These are phyloP conservation scores for Meghimatium bilineatum DNA, from an alignment of 2,888 invertebrate genomes.

Conservation along the genomic window DNA sequence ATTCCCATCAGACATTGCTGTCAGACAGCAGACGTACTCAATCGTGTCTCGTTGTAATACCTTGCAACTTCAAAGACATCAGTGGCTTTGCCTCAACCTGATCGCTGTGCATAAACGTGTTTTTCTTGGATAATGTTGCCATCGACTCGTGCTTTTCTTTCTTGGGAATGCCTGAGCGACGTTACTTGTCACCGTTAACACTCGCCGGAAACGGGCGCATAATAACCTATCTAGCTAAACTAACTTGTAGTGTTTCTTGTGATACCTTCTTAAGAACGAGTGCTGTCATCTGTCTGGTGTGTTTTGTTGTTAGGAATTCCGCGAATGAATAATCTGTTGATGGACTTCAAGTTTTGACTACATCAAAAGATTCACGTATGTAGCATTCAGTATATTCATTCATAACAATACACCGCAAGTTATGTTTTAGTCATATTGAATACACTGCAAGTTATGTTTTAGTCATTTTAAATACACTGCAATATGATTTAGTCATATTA, in stretches of 20 bases:
- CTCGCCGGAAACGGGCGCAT: neutral
- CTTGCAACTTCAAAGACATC: constrained; percentile 9
- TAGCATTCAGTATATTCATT: too few relatives aligned
- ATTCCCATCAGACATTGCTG: neutral
- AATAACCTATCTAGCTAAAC: neutral
- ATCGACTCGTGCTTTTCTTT: neutral
- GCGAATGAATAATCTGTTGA: neutral
- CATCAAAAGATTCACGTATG: too few relatives aligned
- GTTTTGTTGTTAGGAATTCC: neutral
- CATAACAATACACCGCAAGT: too few relatives aligned
- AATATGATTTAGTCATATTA: too few relatives aligned
- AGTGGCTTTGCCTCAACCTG: neutral
- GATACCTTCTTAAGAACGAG: neutral
- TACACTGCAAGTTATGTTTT: too few relatives aligned
- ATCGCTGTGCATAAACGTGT: neutral
- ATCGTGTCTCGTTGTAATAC: neutral
- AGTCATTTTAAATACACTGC: too few relatives aligned
- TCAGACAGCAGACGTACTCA: neutral
- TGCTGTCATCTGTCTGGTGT: neutral
- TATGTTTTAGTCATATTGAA: too few relatives aligned
- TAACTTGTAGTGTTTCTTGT: neutral
- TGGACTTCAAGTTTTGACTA: neutral
- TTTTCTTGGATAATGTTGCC: neutral
- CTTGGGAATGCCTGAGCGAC: neutral
- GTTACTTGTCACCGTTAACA: neutral